These are phyloP conservation scores for Tethea ocularis DNA, from an alignment of 2,888 invertebrate species.

Conservation along the genomic window DNA sequence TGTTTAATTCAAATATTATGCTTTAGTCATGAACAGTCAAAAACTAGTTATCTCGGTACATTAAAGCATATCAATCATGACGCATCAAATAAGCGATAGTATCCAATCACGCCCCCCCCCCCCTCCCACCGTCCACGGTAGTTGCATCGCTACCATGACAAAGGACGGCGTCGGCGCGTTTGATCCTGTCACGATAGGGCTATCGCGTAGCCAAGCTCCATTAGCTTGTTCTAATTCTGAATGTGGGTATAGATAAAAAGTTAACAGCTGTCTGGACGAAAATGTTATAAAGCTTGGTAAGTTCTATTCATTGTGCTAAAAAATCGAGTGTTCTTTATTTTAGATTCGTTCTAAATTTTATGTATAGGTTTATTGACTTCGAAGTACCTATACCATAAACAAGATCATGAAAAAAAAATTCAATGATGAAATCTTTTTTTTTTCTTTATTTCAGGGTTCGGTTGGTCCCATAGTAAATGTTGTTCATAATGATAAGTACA, in stretches of 20 bases:
- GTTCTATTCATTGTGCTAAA: too few species aligned
- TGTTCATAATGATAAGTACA: too few species aligned
- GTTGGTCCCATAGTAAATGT: too few species aligned
- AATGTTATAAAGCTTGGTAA: too few species aligned
- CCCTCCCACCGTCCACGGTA: slow-evolving; percentile 21
- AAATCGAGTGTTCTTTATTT: too few species aligned
- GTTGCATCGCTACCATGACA: slow-evolving; percentile 29
- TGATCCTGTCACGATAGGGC: slow-evolving; percentile 35
- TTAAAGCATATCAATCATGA: slow-evolving; percentile 17
- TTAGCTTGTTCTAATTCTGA: neutral
- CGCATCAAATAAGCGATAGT: slow-evolving; percentile 26
- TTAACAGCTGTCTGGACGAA: neutral
- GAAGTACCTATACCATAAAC: too few species aligned
- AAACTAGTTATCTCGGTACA: neutral
- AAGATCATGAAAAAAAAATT: too few species aligned
- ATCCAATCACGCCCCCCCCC: slow-evolving; percentile 15
- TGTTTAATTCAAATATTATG: neutral
- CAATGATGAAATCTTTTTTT: too few species aligned
- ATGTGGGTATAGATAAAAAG: neutral
- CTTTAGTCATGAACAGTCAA: neutral
- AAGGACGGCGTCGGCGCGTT: slow-evolving; percentile 33
- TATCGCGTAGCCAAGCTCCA: slow-evolving; percentile 4
- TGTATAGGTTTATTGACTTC: too few species aligned
- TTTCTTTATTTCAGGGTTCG: too few species aligned
- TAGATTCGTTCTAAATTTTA: too few species aligned